These are phyloP conservation scores for Platichthys stellatus DNA, from an alignment of 2,113 vertebrate species.

Conservation along the genomic window DNA sequence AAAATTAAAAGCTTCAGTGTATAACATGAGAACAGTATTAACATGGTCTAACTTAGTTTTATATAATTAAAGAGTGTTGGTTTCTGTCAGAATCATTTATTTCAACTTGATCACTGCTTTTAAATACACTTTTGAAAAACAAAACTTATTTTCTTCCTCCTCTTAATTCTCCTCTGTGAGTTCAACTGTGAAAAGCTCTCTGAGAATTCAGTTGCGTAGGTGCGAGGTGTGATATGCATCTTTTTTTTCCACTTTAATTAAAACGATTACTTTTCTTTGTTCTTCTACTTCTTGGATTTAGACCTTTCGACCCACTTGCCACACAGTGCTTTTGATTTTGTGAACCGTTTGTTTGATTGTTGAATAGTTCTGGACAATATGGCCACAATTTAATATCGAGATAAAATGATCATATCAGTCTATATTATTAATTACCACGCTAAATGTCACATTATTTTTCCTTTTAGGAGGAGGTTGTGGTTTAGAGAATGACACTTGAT, in stretches of 20 bases:
- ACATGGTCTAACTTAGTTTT: not conserved
- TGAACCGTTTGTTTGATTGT: not conserved
- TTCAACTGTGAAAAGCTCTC: conserved; percentile 20
- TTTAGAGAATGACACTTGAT: no score
- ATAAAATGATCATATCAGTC: no score
- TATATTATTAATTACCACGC: no score
- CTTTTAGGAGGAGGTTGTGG: no score
- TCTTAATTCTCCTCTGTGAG: conserved; percentile 7
- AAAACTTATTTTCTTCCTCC: no score
- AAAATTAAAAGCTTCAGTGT: not conserved
- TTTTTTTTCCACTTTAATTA: conserved; percentile 27
- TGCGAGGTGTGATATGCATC: conserved; percentile 52
- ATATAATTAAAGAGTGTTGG: not conserved
- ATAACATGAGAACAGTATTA: not conserved
- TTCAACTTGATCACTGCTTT: not conserved
- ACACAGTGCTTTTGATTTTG: not conserved
- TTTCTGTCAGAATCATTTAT: not conserved
- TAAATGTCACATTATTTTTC: no score
- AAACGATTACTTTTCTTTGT: not conserved
- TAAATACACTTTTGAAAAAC: not conserved
- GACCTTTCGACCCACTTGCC: not conserved
- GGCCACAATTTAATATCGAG: no score
- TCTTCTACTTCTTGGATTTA: not conserved
- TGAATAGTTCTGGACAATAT: not conserved
- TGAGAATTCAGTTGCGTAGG: conserved; percentile 56